Conservation (phyloP, 2,113 vertebrate species). For the Tragelaphus strepsiceros region DNA sequence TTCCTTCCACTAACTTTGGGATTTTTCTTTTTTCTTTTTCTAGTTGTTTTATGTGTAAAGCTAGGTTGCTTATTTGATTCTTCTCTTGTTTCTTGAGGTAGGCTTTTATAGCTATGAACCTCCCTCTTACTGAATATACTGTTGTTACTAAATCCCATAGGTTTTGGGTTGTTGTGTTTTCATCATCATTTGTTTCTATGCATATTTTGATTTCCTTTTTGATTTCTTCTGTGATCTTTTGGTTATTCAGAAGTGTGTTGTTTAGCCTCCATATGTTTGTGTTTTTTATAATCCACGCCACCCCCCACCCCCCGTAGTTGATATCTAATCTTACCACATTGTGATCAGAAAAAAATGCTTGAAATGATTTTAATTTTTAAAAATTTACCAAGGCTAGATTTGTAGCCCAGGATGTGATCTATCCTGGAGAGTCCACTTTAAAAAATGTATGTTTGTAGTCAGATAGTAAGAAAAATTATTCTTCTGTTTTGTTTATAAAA, state of each 20-base stretch:
- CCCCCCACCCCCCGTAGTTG: accelerated
- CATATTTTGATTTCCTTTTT: not conserved
- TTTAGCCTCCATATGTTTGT: not conserved
- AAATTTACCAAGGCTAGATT: not conserved
- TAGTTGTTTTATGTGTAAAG: not conserved
- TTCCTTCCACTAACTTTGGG: not conserved
- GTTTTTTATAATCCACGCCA: not conserved
- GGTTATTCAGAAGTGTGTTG: not conserved
- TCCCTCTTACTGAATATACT: not conserved
- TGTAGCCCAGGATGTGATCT: not conserved
- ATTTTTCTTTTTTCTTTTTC: not conserved
- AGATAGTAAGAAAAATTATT: not conserved
- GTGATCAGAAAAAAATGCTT: not conserved
- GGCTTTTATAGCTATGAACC: not conserved
- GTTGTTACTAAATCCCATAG: not conserved
- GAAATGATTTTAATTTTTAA: not conserved
- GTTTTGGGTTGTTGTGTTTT: not conserved
- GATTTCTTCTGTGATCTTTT: not conserved
- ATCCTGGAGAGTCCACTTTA: not conserved
- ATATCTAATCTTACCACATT: not conserved
- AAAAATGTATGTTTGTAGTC: not conserved
- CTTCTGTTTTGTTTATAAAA: conserved; percentile 20
- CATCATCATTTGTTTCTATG: not conserved
- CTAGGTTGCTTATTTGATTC: not conserved
- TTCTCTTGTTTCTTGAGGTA: not conserved